Percentiles rank a stretch among this genome's conserved stretches.
Conservation (phyloP, 2,113 vertebrate species). For the Scatophagus argus region DNA sequence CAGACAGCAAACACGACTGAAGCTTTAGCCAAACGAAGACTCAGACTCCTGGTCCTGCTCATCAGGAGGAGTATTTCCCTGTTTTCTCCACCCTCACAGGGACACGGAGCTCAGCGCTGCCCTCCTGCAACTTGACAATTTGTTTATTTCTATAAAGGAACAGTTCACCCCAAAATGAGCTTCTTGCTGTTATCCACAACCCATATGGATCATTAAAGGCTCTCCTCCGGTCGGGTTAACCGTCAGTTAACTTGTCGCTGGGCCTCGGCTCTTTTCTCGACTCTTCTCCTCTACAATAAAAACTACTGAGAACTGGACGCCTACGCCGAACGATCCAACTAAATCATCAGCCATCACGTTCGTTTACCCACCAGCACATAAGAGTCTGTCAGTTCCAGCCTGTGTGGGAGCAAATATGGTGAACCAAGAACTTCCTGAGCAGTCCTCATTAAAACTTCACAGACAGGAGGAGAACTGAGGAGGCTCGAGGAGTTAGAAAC, state of each 20-base stretch:
- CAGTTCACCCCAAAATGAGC: neutral
- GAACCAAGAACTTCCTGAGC: neutral
- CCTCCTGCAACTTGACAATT: neutral
- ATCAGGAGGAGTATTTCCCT: neutral
- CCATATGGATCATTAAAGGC: no score
- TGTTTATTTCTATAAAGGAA: neutral
- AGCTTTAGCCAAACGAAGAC: neutral
- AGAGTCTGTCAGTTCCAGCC: neutral
- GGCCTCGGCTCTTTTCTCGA: no score
- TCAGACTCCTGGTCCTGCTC: neutral
- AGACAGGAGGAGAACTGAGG: neutral
- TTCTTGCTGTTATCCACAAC: neutral
- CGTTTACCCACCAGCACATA: neutral
- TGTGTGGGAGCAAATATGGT: neutral
- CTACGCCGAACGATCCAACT: neutral
- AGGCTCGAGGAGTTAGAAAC: neutral
- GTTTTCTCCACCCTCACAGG: neutral
- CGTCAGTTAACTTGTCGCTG: no score
- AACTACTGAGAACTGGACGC: neutral
- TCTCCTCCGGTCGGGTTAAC: no score
- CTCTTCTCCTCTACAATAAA: neutral
- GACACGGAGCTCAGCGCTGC: neutral
- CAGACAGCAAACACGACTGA: neutral
- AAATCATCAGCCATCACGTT: neutral
- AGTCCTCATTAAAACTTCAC: slow-evolving; percentile 1